These are phyloP conservation scores for Phyllostomus discolor DNA, from an alignment of 2,113 vertebrate species.

Conservation along the genomic window DNA sequence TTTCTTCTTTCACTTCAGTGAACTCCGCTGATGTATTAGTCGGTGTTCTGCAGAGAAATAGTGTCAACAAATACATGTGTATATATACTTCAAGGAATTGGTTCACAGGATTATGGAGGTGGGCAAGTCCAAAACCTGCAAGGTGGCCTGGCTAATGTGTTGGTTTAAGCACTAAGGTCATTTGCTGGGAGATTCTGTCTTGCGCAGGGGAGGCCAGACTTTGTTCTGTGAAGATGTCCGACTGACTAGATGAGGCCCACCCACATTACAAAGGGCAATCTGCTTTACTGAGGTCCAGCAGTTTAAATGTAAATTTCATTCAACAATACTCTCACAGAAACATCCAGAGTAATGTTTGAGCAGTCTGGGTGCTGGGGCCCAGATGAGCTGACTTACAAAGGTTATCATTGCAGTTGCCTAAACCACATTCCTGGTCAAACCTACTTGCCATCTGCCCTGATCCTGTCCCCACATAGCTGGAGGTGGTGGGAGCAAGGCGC, in stretches of 20 bases:
- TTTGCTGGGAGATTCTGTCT: not conserved
- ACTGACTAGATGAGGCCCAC: not conserved
- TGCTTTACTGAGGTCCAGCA: not conserved
- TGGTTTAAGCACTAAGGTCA: not conserved
- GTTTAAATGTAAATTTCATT: not conserved
- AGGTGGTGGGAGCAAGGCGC: not conserved
- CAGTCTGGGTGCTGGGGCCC: not conserved
- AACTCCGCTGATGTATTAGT: not conserved
- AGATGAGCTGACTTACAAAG: not conserved
- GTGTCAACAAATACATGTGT: not conserved
- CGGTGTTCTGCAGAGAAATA: not conserved
- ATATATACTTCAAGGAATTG: not conserved
- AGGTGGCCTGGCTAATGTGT: not conserved
- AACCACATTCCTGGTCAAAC: not conserved
- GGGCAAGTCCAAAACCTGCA: not conserved
- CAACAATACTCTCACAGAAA: not conserved
- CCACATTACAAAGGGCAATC: not conserved
- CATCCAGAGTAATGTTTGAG: not conserved
- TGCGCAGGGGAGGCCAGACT: not conserved
- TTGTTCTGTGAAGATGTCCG: not conserved
- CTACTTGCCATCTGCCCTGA: not conserved
- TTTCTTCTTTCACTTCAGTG: not conserved
- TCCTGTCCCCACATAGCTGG: not conserved
- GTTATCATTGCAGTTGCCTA: not conserved
- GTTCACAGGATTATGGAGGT: not conserved